These are phyloP conservation scores for Charadrius vociferus DNA, from an alignment of 2,113 vertebrate species.

Conservation along the genomic window DNA sequence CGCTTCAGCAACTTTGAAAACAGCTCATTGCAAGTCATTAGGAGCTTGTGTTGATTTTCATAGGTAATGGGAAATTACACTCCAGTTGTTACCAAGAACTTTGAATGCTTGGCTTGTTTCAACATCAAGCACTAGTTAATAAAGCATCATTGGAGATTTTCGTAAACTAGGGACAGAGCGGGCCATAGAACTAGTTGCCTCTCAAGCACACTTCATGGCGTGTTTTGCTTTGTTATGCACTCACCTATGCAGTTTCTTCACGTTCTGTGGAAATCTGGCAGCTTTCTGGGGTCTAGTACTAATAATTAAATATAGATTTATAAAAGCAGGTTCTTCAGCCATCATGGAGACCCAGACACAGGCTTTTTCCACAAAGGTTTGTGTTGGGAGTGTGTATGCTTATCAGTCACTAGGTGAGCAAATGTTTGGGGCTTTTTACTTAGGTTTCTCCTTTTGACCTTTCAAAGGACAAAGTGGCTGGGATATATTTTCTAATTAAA, in stretches of 20 bases:
- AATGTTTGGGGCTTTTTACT: neutral
- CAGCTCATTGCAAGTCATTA: neutral
- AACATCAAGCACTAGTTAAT: neutral
- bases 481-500: conserved; percentile 21
- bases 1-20: neutral
- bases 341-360: neutral
- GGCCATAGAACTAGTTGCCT: neutral
- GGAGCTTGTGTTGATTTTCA: neutral
- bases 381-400: neutral
- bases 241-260: neutral
- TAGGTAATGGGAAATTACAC: neutral
- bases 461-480: neutral
- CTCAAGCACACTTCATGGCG: neutral
- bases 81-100: neutral
- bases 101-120: neutral
- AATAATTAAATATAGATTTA: neutral
- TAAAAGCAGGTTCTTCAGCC: neutral
- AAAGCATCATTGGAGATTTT: neutral
- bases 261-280: neutral
- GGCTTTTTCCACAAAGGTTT: neutral
- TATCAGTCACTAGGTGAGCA: neutral
- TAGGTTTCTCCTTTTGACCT: neutral
- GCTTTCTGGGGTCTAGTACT: neutral
- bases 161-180: neutral
- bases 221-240: neutral